These are phyloP conservation scores for Cichladusa arquata DNA, from an alignment of 2,113 vertebrate species.

Conservation along the genomic window DNA sequence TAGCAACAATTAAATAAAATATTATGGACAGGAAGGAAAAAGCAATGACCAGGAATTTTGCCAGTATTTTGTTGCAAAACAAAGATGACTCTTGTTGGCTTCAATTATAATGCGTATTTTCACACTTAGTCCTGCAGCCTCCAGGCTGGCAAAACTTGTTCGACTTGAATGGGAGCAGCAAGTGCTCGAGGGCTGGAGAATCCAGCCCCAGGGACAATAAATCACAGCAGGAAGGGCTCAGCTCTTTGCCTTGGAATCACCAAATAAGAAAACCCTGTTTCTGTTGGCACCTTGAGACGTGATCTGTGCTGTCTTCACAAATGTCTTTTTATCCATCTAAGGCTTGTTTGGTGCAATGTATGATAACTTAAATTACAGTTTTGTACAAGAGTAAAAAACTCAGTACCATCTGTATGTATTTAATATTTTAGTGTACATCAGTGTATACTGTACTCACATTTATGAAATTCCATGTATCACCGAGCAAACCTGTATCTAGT, in stretches of 20 bases:
- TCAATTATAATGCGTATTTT: conserved; percentile 9
- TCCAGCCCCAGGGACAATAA: neutral
- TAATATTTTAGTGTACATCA: neutral
- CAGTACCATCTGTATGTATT: neutral
- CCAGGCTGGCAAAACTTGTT: conserved; percentile 29
- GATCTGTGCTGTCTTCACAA: neutral
- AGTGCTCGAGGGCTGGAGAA: neutral
- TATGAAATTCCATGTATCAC: neutral
- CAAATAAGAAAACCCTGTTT: neutral
- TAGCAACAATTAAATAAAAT: neutral
- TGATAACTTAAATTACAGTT: neutral
- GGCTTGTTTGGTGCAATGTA: neutral
- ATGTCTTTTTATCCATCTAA: neutral
- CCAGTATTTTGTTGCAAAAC: conserved; percentile 2
- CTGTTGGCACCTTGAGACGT: neutral
- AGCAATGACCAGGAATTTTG: neutral
- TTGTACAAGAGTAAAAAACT: neutral
- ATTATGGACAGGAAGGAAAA: neutral
- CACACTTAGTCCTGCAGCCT: neutral
- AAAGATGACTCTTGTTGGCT: neutral
- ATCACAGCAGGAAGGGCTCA: neutral
- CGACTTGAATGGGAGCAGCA: conserved; percentile 49
- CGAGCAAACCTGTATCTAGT: neutral
- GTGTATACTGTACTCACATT: neutral
- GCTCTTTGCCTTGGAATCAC: neutral